Conservation (phyloP, 2,113 vertebrate genomes). For the Meriones unguiculatus region DNA sequence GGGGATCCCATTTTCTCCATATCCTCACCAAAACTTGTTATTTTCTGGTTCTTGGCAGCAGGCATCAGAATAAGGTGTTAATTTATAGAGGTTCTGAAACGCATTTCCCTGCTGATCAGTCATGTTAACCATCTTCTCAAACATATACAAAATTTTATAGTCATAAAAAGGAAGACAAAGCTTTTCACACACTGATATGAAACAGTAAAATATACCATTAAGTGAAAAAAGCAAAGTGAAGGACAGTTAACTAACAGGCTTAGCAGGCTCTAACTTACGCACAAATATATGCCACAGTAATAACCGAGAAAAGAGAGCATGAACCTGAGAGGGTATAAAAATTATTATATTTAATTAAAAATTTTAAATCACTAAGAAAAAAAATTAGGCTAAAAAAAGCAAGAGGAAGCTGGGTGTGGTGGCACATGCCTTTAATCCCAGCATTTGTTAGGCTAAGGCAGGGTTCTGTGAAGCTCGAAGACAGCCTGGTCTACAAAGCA, state of each 20-base stretch:
- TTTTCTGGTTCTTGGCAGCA: not conserved
- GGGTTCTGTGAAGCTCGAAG: not conserved
- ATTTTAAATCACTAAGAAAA: not conserved
- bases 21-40: not conserved
- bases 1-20: not conserved
- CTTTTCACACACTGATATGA: not conserved
- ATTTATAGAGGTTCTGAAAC: not conserved
- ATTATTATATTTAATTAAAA: not conserved
- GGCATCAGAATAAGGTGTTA: not conserved
- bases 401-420: not conserved
- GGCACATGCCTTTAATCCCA: not conserved
- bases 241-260: not conserved
- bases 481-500: not conserved
- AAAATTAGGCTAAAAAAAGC: not conserved
- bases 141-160: not conserved
- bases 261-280: not conserved
- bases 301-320: not conserved
- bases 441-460: not conserved
- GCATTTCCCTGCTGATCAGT: not conserved
- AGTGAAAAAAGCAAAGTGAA: slow-evolving; percentile 9
- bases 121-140: not conserved
- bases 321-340: not conserved
- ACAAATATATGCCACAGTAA: not conserved
- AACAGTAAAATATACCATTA: slow-evolving; percentile 1
- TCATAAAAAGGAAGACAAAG: slow-evolving; percentile 52